These are phyloP conservation scores for Anisognathus igniventris DNA, from an alignment of 2,797 vertebrate species.

Conservation along the genomic window DNA sequence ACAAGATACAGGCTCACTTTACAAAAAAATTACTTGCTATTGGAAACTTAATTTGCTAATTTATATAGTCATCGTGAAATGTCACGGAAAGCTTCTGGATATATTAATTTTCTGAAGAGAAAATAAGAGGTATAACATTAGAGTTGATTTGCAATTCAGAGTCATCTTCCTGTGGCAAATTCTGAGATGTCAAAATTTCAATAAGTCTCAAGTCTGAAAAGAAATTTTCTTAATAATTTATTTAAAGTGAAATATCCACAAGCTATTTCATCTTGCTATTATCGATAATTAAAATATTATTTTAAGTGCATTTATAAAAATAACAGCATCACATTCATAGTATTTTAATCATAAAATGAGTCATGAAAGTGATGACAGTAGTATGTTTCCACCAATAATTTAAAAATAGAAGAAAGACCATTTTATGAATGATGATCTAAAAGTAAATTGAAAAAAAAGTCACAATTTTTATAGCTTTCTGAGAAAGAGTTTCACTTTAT, in stretches of 20 bases:
- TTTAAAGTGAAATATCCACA: background rate
- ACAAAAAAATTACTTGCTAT: background rate
- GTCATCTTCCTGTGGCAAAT: background rate
- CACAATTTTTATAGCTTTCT: background rate
- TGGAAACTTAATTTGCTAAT: background rate
- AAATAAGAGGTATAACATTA: background rate
- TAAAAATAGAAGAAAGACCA: background rate
- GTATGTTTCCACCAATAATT: background rate
- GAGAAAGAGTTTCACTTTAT: background rate
- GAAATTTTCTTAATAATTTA: background rate
- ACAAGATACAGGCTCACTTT: background rate
- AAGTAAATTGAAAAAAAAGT: background rate
- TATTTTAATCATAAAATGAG: background rate
- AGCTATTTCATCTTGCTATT: background rate
- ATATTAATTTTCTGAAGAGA: background rate
- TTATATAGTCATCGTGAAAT: background rate
- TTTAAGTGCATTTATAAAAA: background rate
- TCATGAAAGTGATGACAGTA: background rate
- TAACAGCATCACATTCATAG: background rate
- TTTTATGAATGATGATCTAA: background rate
- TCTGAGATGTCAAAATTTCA: background rate
- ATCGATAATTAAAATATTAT: background rate
- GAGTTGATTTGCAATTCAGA: background rate
- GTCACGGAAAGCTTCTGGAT: background rate
- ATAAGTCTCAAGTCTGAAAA: background rate